A percentile compares a stretch with the other conserved stretches of the same genome.
Evolutionary conservation across 35 echinoderm and acorn worm genomes (phyloP).

Genomic region (Strongylocentrotus purpuratus): DNA sequence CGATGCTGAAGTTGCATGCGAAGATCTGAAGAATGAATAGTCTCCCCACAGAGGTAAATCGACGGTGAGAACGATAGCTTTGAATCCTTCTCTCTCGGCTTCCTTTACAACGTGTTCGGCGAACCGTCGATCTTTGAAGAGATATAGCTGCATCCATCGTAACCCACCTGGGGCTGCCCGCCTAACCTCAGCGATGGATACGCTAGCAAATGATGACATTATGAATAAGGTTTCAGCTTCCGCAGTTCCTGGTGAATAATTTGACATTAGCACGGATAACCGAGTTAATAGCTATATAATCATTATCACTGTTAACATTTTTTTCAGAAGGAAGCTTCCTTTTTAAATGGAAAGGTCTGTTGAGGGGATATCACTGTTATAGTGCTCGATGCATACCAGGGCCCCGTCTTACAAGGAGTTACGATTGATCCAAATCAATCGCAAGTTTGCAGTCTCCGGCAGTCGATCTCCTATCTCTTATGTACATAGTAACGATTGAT

Average conservation of each 20-base stretch:
- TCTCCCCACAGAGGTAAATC: constrained; percentile 56
- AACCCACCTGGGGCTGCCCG: background rate
- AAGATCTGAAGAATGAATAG: background rate
- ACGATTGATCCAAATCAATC: too few species aligned
- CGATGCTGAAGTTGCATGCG: background rate
- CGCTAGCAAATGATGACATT: background rate
- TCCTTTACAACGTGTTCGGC: constrained; percentile 49
- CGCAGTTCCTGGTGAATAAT: background rate
- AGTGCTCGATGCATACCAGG: too few species aligned
- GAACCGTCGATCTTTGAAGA: constrained; percentile 44
- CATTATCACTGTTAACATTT: too few species aligned
- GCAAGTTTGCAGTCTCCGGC: too few species aligned
- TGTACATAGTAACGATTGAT: too few species aligned
- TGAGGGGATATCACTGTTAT: too few species aligned
- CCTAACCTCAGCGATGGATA: background rate
- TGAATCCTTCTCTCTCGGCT: constrained; percentile 66
- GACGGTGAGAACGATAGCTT: constrained; percentile 76
- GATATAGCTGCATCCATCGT: constrained; percentile 71
- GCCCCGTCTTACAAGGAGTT: too few species aligned
- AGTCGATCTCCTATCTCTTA: too few species aligned
- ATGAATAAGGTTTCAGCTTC: constrained; percentile 4
- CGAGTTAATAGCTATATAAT: too few species aligned
- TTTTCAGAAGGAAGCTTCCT: too few species aligned
- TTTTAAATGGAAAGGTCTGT: too few species aligned
- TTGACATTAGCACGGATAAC: too few species aligned